Conservation (phyloP, 2,888 invertebrate genomes). For the Drosophila demipolita region DNA sequence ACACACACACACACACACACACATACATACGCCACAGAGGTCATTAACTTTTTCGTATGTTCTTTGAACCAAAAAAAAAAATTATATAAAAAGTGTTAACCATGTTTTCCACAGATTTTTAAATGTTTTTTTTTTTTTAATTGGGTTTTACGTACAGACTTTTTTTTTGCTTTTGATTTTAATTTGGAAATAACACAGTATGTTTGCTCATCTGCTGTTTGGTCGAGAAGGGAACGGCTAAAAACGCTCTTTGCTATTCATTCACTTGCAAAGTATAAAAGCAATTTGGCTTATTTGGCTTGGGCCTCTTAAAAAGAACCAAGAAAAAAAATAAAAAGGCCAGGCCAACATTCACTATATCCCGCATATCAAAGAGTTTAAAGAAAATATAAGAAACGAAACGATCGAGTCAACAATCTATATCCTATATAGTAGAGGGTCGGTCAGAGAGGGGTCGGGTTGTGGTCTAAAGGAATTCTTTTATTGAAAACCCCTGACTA, state of each 20-base stretch:
- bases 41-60: constrained; percentile 39
- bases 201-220: background rate
- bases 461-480: background rate
- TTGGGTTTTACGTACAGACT: background rate
- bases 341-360: background rate
- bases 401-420: background rate
- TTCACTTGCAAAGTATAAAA: constrained; percentile 27
- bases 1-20: background rate
- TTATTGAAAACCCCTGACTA: background rate
- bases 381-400: background rate
- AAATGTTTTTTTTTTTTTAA: background rate
- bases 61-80: background rate
- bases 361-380: background rate
- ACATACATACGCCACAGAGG: constrained; percentile 25
- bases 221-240: background rate
- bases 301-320: constrained; percentile 31
- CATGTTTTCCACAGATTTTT: constrained; percentile 3
- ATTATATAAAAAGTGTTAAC: background rate
- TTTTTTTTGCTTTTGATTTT: constrained; percentile 8
- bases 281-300: constrained; percentile 71
- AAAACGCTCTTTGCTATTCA: constrained; percentile 9
- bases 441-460: no score
- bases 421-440: background rate
- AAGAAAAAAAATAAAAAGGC: constrained; percentile 9
- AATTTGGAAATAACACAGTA: background rate